Evolutionary conservation across 1,140 invertebrate species (phyloP).

Genomic region (Ptiloglossa arizonensis): DNA sequence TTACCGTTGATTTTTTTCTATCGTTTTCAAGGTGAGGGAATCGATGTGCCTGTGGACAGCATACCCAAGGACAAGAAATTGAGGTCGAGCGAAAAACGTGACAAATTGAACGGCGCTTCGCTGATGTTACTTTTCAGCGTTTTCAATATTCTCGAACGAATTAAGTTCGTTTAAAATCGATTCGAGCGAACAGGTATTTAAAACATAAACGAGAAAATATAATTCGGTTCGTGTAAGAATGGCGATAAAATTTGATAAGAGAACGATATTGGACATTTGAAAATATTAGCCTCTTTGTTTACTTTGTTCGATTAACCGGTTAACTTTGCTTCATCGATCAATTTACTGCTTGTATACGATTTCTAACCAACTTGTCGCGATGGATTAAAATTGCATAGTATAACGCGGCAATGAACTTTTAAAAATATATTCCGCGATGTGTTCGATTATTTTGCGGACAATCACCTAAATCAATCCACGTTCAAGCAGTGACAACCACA

Average conservation of each 20-base stretch:
- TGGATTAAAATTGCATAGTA: no score
- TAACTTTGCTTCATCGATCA: no score
- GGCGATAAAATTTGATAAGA: no score
- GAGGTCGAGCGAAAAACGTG: constrained; percentile 31
- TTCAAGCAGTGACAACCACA: constrained; percentile 56
- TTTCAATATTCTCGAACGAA: no score
- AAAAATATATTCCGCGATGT: no score
- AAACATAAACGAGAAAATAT: no score
- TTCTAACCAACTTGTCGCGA: no score
- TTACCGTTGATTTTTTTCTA: constrained; percentile 1
- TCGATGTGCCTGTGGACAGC: not conserved
- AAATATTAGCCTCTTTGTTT: not conserved
- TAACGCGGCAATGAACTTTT: not conserved
- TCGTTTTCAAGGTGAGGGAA: constrained; percentile 19
- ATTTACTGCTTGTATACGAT: no score
- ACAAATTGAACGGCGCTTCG: constrained; percentile 1
- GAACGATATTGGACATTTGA: not conserved
- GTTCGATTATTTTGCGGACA: constrained; percentile 16
- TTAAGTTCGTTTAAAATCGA: no score
- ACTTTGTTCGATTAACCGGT: not conserved
- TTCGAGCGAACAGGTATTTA: no score
- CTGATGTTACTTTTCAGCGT: no score
- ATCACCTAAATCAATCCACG: constrained; percentile 64
- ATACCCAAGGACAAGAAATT: constrained; percentile 16
- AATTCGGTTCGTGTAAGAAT: no score